Evolutionary conservation across 2,888 invertebrate species (phyloP).

Genomic region (Crocallis elinguaria): DNA sequence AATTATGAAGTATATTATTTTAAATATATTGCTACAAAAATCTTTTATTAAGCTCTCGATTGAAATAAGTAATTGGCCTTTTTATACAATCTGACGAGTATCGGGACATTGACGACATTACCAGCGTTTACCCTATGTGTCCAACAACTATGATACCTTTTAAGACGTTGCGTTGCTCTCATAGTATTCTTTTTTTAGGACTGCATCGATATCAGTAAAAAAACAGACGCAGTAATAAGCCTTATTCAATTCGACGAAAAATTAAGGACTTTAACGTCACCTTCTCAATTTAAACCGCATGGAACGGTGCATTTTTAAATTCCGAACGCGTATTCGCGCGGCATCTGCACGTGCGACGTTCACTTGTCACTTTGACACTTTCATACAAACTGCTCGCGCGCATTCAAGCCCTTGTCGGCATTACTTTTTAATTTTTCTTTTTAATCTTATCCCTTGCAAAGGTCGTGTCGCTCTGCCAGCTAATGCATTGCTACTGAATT

Average conservation of each 20-base stretch:
- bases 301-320: constrained; percentile 53
- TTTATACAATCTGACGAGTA: too few species aligned
- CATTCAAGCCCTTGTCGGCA: constrained; percentile 48
- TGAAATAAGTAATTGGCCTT: too few species aligned
- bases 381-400: constrained; percentile 62
- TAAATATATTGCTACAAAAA: too few species aligned
- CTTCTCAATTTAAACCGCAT: constrained; percentile 39
- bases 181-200: too few species aligned
- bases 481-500: constrained; percentile 39
- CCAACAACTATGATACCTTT: too few species aligned
- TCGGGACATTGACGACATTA: too few species aligned
- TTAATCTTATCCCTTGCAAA: constrained; percentile 33
- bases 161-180: too few species aligned
- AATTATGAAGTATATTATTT: too few species aligned
- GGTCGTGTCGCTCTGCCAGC: constrained; percentile 29
- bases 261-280: constrained; percentile 1
- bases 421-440: constrained; percentile 24
- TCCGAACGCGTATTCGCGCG: constrained; percentile 51
- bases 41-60: too few species aligned
- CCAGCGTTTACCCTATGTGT: too few species aligned
- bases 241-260: constrained; percentile 24
- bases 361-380: constrained; percentile 77
- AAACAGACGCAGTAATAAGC: not conserved
- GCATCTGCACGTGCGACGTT: constrained; percentile 66
- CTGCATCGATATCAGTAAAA: not conserved